These are phyloP conservation scores for Torymus auratus DNA, from an alignment of 2,888 invertebrate species.

Conservation along the genomic window DNA sequence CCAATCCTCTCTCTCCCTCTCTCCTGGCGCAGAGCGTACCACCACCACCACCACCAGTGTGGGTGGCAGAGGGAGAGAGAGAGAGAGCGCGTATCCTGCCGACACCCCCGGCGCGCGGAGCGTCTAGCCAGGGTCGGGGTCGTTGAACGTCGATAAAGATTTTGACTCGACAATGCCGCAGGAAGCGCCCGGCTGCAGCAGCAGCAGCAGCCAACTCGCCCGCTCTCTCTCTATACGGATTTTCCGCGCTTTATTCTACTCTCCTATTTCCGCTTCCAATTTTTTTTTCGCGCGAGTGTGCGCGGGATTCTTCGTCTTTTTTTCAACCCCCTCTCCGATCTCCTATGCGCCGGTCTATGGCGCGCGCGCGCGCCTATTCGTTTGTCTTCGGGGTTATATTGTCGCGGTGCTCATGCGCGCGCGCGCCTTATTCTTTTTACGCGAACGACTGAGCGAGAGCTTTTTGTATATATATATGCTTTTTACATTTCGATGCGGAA, in stretches of 20 bases:
- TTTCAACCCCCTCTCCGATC: background rate
- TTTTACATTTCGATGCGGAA: too few relatives aligned
- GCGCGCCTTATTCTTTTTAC: background rate
- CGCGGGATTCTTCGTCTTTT: background rate
- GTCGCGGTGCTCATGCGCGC: background rate
- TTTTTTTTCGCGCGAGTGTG: background rate
- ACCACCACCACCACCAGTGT: conserved; percentile 39
- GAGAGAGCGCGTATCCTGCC: conserved; percentile 40
- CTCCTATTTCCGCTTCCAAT: conserved; percentile 39
- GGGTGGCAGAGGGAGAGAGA: background rate
- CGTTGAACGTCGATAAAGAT: conserved; percentile 77
- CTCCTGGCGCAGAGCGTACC: conserved; percentile 41
- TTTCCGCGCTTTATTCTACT: conserved; percentile 57
- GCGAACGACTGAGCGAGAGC: too few relatives aligned
- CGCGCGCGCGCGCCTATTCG: background rate
- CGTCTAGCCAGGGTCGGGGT: conserved; percentile 77
- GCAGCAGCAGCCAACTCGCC: conserved; percentile 38
- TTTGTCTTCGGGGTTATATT: conserved; percentile 8
- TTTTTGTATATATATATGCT: too few relatives aligned
- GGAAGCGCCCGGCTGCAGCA: conserved; percentile 46
- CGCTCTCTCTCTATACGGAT: conserved; percentile 11
- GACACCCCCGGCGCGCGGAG: conserved; percentile 43
- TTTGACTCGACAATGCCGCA: conserved; percentile 72
- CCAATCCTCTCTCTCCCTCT: conserved; percentile 40
- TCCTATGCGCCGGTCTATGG: background rate